phyloP scores from a whole-genome alignment of 2,888 invertebrate genomes.

The Odontothrips loti region DNA sequence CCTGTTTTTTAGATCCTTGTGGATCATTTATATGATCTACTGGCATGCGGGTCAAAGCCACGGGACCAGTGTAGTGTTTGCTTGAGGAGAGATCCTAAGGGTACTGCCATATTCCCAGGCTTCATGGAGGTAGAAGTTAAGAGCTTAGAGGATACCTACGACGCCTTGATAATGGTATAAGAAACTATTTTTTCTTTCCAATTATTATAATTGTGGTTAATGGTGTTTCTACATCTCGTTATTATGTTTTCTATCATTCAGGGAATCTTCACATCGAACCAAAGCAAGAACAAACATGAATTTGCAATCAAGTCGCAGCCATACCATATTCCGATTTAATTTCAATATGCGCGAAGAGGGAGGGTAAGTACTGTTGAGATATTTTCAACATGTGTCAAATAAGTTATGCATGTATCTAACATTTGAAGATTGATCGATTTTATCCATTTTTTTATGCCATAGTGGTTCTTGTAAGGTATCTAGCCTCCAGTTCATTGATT shows the following conservation, averaged over 20 bases:
- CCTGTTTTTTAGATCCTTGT: too few species aligned
- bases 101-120: conserved; percentile 52
- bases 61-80: conserved; percentile 69
- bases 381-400: conserved; percentile 36
- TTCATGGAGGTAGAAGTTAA: conserved; percentile 61
- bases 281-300: conserved; percentile 98
- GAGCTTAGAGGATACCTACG: conserved; percentile 62
- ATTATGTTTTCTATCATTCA: conserved; percentile 45
- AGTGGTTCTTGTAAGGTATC: conserved; percentile 70
- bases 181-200: background rate
- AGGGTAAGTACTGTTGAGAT: background rate
- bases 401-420: conserved; percentile 1
- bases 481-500: conserved; percentile 85
- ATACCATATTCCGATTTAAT: conserved; percentile 69
- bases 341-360: conserved; percentile 58
- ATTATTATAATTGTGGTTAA: background rate
- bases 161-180: conserved; percentile 44
- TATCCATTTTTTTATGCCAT: conserved; percentile 32
- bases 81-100: conserved; percentile 70
- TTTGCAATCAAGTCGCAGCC: conserved; percentile 81
- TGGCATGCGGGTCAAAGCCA: conserved; percentile 56
- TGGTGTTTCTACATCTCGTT: background rate
- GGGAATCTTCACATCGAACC: conserved; percentile 71
- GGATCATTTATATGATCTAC: conserved; percentile 72
- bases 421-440: background rate